A percentile compares a stretch with the other conserved stretches of the same genome.
Evolutionary conservation across 2,797 vertebrate genomes (phyloP).

Genomic region (Paratrypauchen microcephalus): DNA sequence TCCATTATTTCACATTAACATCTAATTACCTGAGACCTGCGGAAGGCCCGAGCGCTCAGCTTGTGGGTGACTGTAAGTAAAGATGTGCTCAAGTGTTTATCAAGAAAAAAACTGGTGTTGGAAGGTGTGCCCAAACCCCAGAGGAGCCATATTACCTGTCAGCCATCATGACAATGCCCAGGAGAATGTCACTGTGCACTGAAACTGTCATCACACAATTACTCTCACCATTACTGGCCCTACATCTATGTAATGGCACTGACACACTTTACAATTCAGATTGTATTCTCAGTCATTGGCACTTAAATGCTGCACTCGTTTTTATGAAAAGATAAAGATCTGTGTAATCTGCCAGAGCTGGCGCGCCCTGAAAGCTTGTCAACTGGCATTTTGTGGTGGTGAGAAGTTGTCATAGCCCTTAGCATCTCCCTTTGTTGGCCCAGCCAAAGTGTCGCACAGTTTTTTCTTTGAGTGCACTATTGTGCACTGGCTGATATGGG

Average conservation of each 20-base stretch:
- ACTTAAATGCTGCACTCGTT: conserved; percentile 76
- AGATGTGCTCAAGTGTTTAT: conserved; percentile 66
- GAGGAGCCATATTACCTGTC: conserved; percentile 75
- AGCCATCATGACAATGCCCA: conserved; percentile 77
- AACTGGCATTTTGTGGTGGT: conserved; percentile 66
- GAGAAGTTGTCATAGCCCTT: conserved; percentile 71
- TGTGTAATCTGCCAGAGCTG: conserved; percentile 75
- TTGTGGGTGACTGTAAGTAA: conserved; percentile 71
- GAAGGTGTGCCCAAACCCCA: conserved; percentile 70
- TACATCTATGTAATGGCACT: conserved; percentile 73
- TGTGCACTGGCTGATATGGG: conserved; percentile 65
- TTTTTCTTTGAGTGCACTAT: conserved; percentile 57
- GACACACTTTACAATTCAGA: conserved; percentile 79
- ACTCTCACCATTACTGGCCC: conserved; percentile 77
- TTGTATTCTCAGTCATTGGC: conserved; percentile 75
- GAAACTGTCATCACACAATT: conserved; percentile 86
- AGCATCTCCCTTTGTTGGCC: conserved; percentile 67
- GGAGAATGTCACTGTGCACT: conserved; percentile 73
- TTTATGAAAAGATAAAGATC: conserved; percentile 82
- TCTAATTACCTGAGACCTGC: conserved; percentile 72
- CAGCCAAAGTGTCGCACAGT: conserved; percentile 52
- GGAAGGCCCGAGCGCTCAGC: conserved; percentile 57
- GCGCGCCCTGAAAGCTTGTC: conserved; percentile 73
- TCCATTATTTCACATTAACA: conserved; percentile 73
- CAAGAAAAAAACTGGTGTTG: conserved; percentile 63